Evolutionary conservation across 2,888 invertebrate genomes (phyloP), one percentile per base, ranked within the genome.

Genomic region (Xestia sexstrigata): DNA sequence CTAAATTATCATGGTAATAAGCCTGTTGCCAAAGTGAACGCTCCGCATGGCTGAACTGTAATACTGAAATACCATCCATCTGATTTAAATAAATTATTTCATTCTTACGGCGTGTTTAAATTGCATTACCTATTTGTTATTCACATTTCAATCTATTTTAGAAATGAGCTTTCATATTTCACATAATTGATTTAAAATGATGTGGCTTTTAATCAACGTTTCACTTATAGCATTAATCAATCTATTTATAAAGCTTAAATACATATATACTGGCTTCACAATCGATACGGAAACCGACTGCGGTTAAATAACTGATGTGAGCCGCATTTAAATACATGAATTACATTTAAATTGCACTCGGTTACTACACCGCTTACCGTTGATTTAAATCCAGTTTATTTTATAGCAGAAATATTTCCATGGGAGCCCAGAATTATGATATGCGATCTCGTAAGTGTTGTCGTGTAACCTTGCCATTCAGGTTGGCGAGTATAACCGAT

Each of bases 381-480:
- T 15, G 35, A 23, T 84, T 76, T 76, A 65, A 73, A 73, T 58
- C 26, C 49, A 72, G 82, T 74, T 69, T 17, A 78, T 78, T 78
- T 74, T 69, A 62, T 74, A 42, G 49, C 62, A 63, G 45, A 78
- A 74, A 60, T 26, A 63, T 70, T 78, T 69, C 39, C 55, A 42
- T 63, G 66, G 66, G 71, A 74, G 52, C 42, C 23, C 30, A 30
- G 69, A 83, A 70, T 67, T 67, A 65, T 52, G 52, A 62, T 74
- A 62, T 39, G 55, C 45, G 55, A 71, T 83, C 76, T 79, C 42
- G 63, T 71, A 80, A 71, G 76, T 42, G 66, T 45, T 71, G 83
- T 68, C 74, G 49, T 62, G 62, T 75, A 80, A 63, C 86, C 72
- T 85, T 86, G 78, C 84, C 65, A 83, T 74, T 77, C 77, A 85